Evolutionary conservation across 2,888 invertebrate species (phyloP).

Genomic region (Drosophila kanekoi): DNA sequence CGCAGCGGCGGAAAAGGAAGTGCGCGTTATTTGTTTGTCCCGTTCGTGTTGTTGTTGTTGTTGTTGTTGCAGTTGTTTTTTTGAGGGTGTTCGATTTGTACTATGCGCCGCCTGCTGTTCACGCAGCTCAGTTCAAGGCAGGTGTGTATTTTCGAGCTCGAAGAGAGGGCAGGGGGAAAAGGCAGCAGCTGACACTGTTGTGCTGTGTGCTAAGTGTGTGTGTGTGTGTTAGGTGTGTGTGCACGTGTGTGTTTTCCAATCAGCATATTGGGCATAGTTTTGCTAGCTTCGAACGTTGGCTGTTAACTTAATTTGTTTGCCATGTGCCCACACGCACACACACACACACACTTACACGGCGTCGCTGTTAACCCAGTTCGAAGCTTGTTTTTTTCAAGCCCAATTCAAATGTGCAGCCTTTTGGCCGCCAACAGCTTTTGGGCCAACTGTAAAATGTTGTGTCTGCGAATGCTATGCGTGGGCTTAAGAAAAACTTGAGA

Average conservation of each 20-base stretch:
- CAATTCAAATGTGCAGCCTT: constrained; percentile 24
- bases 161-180: background rate
- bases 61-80: constrained; percentile 24
- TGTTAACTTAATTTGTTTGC: constrained; percentile 46
- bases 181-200: constrained; percentile 39
- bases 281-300: constrained; percentile 36
- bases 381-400: constrained; percentile 16
- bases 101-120: constrained; percentile 33
- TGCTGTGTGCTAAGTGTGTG: background rate
- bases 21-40: constrained; percentile 65
- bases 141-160: constrained; percentile 42
- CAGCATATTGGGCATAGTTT: constrained; percentile 22
- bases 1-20: constrained; percentile 63
- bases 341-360: background rate
- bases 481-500: constrained; percentile 6
- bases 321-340: constrained; percentile 46
- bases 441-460: constrained; percentile 3
- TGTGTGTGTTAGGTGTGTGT: background rate
- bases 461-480: constrained; percentile 17
- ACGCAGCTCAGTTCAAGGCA: constrained; percentile 29
- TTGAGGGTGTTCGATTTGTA: constrained; percentile 33
- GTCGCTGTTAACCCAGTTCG: constrained; percentile 44
- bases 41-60: background rate
- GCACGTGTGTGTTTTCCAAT: constrained; percentile 30
- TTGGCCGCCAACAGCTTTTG: constrained; percentile 17